Evolutionary conservation across 2,888 invertebrate genomes (phyloP), one percentile per base, ranked within the genome.

Genomic region (Globia sparganii): DNA sequence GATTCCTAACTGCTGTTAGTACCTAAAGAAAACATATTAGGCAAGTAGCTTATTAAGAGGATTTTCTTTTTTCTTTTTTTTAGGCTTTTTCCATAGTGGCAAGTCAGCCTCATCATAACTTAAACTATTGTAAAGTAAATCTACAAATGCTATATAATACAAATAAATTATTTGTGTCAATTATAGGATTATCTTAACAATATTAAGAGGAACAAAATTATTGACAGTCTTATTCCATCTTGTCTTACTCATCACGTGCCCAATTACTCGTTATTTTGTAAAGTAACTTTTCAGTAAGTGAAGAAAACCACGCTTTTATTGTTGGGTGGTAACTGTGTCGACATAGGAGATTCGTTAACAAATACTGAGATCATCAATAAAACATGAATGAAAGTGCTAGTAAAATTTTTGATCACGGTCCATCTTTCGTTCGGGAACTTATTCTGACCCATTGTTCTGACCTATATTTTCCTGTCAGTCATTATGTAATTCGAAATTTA

Each of bases 381-480:
- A n/a, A 56, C n/a, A 59, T 75, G 62, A 85, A 80, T 85, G 81
- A 69, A 80, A 72, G 34, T 53, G 34, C 59, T 79, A 37, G 58
- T 61, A 40, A 43, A 40, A 25, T 34, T 49, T 43, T 82, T 75
- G 68, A 80, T 72, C 61, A 21, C 49, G 8, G 11, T 72, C 56
- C 73, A 72, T 77, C 46, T 53, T 69, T 83, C 21, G 28, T 62
- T 37, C 4, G 21, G 25, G 37, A 58, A 65, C n/a, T 59, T 56
- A 67, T 28, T 43, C 0, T 74, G 77, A 58, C 73, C 82, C 74
- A 77, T 11, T n/a, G n/a, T 28, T 43, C 0, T 74, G 77, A 58
- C 73, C 82, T 77, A 77, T 11, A 66, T 81, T 53, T 69, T 46
- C 21, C 21, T 69, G 74, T 77, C 86, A 80, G 70, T 82, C 75